Evolutionary conservation across 2,113 vertebrate genomes (phyloP), one percentile per base, ranked within the genome.

Genomic region (Cinclus mexicanus): DNA sequence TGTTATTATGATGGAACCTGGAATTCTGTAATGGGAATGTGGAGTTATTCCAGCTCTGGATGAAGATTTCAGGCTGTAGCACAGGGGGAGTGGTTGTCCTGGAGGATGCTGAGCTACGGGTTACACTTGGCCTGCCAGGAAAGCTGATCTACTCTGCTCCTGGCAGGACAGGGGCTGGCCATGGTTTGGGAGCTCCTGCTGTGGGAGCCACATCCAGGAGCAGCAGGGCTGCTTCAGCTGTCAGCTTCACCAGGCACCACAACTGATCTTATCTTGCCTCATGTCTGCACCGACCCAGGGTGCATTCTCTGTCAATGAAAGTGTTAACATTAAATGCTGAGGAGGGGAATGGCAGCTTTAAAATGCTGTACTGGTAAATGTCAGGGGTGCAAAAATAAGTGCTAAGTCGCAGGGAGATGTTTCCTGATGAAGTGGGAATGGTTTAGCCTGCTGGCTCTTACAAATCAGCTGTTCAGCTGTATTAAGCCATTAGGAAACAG

Each of bases 201-300:
- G 2, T 47, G 50, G 52, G n/a, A 69, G 31, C 26, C 14, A 3
- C 0, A 0, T 20, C 16, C 0, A 1, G 52, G 26, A 80, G 68
- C 74, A 83, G 39, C 37, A 42, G 33, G 12, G 5, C 23, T n/a
- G 31, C 69, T 53, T 35, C 56, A 22, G 77, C 87, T 69, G 49
- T 80, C 0, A 0, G 11, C 53, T 49, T 55, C 59, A 9, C 29
- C 37, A 44, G 33, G 55, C 24, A 11, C 42, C 28, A 10, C 1
- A 2, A 1, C 57, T 33, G 22, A 15, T 47, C 59, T 77, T 39
- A 29, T 31, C 46, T 77, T 3, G 2, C 37, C 28, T 71, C 19
- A 2, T 41, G 57, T 60, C 71, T 83, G 46, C 1, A 0, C 35
- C 22, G 26, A 37, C 35, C 37, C 19, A 56, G 59, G 67, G 59